Base-by-base conservation (phyloP, 2,797 vertebrate genomes). In the Semotilus atromaculatus region DNA sequence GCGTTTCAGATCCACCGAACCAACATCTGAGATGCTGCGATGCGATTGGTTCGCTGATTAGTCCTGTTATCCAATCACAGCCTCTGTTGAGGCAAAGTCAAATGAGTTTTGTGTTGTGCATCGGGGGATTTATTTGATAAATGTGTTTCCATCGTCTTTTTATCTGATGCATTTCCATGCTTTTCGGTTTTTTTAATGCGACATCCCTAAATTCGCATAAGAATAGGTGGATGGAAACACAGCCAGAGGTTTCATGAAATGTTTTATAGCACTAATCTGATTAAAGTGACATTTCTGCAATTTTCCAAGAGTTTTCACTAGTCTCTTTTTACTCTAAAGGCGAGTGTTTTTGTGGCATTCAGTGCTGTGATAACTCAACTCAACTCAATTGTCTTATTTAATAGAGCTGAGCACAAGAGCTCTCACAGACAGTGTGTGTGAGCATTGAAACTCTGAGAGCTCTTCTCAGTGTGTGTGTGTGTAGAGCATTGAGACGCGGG, bases 401-500 rank as follows among this genome's bases (percentile, higher is more conserved):
- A 55, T 67, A 67, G 72, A 75, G 29, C 36, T 9, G 2, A 38
- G 31, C 40, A 74, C 29, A 43, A 62, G 19, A 60, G 67, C 38
- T 3, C 11, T 38, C 51, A 53, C 51, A 60, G 58, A 26, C 58
- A 2, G n/a, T 45, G 55, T 73, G 68, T 73, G 38, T 62, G 55
- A 45, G 58, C 73, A 38, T 7, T 75, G 38, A 13, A 43, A 38
- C 75, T 60, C 53, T 43, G 26, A 78, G 53, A 29, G 55, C 75
- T 21, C 31, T 31, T 77, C 11, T 40, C 10, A 19, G 68, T 16
- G 51, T 62, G 23, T 70, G 23, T 70, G 23, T 70, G 70, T 74
- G 29, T 36, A 13, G 81, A 67, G 81, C 72, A 51, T 67, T 75
- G 81, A 67, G 72, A 29, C 26, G 31, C 45, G 14, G 9, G 2